phyloP scores from a whole-genome alignment of 2,113 vertebrate species.

The Nerophis ophidion region DNA sequence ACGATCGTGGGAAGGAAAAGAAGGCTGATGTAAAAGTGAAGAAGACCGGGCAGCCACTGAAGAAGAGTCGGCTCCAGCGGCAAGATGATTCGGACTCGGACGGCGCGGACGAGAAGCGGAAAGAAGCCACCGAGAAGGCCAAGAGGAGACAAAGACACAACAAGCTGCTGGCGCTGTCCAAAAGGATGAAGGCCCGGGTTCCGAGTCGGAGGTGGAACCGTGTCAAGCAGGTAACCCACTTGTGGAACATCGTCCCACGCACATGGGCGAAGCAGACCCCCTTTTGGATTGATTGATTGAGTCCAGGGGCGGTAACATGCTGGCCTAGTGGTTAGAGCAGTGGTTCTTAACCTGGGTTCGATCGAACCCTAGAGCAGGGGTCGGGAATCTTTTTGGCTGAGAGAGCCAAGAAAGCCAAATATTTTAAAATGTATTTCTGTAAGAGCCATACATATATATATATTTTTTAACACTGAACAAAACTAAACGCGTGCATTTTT shows the following conservation, averaged over 20 bases:
- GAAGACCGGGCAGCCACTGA: constrained; percentile 39
- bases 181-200: constrained; percentile 59
- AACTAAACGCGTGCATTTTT: too few species aligned
- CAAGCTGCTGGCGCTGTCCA: constrained; percentile 61
- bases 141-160: constrained; percentile 61
- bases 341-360: too few species aligned
- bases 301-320: too few species aligned
- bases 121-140: constrained; percentile 50
- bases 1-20: not conserved
- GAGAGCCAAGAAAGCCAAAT: too few species aligned
- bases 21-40: constrained; percentile 14
- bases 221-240: constrained; percentile 41
- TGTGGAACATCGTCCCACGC: not conserved
- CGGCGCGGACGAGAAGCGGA: constrained; percentile 43
- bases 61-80: constrained; percentile 53
- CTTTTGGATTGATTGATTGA: too few species aligned
- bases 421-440: too few species aligned
- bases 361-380: too few species aligned
- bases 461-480: too few species aligned
- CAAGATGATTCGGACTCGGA: constrained; percentile 64
- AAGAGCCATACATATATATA: too few species aligned
- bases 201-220: constrained; percentile 51
- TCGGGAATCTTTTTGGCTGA: too few species aligned
- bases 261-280: too few species aligned
- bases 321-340: too few species aligned